These are phyloP conservation scores for Eudemis profundana DNA, from an alignment of 2,888 invertebrate species.

Conservation along the genomic window DNA sequence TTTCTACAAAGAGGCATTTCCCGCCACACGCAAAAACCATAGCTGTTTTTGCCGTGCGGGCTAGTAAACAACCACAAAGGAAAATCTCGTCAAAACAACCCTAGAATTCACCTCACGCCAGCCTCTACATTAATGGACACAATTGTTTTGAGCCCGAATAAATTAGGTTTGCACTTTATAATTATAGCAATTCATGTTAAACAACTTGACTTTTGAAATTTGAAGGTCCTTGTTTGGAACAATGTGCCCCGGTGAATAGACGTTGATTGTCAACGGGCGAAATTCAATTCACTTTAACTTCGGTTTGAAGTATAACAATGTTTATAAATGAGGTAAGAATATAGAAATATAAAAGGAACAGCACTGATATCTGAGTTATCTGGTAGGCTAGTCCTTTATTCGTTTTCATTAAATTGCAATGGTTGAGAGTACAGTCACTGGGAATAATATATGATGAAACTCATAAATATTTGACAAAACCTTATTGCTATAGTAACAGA, in stretches of 20 bases:
- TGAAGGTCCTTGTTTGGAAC: conserved; percentile 53
- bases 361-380: no score
- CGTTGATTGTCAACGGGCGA: conserved; percentile 56
- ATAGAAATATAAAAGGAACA: conserved; percentile 14
- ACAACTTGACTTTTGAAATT: conserved; percentile 56
- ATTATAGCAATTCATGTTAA: conserved; percentile 50
- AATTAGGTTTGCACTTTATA: conserved; percentile 54
- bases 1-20: neutral
- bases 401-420: no score
- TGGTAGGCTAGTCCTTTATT: no score
- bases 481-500: no score
- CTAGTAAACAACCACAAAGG: neutral
- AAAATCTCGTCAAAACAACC: conserved; percentile 25
- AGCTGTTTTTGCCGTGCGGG: neutral
- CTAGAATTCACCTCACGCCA: conserved; percentile 23
- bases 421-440: no score
- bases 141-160: conserved; percentile 42
- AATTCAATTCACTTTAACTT: conserved; percentile 51
- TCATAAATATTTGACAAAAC: no score
- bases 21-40: neutral
- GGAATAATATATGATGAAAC: no score
- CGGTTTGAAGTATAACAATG: conserved; percentile 21
- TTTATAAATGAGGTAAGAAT: conserved; percentile 34
- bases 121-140: conserved; percentile 43
- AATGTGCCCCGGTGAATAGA: conserved; percentile 57